These are phyloP conservation scores for Enteromius trimaculatus DNA, from an alignment of 2,797 vertebrate genomes.

Conservation along the genomic window DNA sequence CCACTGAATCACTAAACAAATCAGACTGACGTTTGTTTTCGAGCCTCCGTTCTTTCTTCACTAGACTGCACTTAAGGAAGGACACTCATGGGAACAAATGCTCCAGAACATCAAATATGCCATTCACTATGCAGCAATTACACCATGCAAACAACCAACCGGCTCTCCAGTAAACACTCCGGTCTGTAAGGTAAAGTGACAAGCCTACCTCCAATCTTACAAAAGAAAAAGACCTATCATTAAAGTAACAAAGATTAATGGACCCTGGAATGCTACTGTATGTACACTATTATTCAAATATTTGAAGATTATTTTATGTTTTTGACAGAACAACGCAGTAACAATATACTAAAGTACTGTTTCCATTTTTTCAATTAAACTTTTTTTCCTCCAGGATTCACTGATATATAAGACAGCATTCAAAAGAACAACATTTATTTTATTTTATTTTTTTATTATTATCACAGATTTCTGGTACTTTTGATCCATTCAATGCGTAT, in stretches of 20 bases:
- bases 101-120: slow-evolving; percentile 12
- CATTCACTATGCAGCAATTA: slow-evolving; percentile 41
- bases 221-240: not conserved
- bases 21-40: slow-evolving; percentile 13
- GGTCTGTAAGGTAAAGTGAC: not conserved
- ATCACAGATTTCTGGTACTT: not conserved
- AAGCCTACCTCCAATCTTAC: not conserved
- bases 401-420: not conserved
- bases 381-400: not conserved
- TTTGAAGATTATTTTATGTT: not conserved
- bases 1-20: slow-evolving; percentile 12
- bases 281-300: not conserved
- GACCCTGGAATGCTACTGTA: not conserved
- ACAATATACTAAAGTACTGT: not conserved
- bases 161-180: not conserved
- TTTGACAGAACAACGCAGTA: not conserved
- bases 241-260: not conserved
- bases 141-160: slow-evolving; percentile 42
- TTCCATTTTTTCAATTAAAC: no score
- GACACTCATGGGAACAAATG: not conserved
- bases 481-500: not conserved
- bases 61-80: slow-evolving; percentile 13
- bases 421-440: not conserved
- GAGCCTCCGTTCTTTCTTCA: not conserved
- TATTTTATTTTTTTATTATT: not conserved